Evolutionary conservation across 2,888 invertebrate species (phyloP), one percentile per base, ranked within the genome.

Genomic region (Encarsia formosa): DNA sequence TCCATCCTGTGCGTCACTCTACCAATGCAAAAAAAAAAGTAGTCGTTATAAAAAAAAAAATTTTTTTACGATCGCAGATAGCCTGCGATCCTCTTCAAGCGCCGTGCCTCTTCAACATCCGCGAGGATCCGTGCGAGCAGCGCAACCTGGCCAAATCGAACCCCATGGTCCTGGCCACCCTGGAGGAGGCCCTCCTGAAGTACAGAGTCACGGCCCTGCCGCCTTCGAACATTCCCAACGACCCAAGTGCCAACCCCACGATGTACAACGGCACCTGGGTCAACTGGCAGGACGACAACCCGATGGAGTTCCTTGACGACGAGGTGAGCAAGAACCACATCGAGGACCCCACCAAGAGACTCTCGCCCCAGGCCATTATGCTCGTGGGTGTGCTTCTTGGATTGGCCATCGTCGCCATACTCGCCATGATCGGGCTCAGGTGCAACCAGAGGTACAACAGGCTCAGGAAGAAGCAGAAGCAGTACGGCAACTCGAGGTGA

Each of bases 261-360:
- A 60, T 71, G 5, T 81, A 79, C 74, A 77, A 80, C 45, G 75
- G 77, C 44, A 77, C 78, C 0, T 84, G 84, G 84, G 75, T 75
- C 2, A 76, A 74, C 59, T 84, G 83, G 84, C 68, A 73, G 61
- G 81, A 82, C 31, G 43, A 61, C n/a, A 32, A 52, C 8, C 59
- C 59, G 6, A n/a, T 40, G 37, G 57, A 57, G 43, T 56, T 49
- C 38, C 40, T 57, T n/a, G 40, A 37, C 35, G n/a, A 11, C 16
- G 8, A 29, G 13, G 42, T 35, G 26, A 38, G 9, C n/a, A 38
- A 35, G 20, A 9, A 4, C 8, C 20, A 9, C 1, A 8, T 47
- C 15, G 31, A 44, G 15, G 45, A 52, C 9, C 49, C 49, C 18
- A 16, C 22, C 34, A 13, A 19, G 5, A 40, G 31, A n/a, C 18